Base-by-base conservation (phyloP, 1,140 invertebrate genomes). In the Orchesella cincta region DNA sequence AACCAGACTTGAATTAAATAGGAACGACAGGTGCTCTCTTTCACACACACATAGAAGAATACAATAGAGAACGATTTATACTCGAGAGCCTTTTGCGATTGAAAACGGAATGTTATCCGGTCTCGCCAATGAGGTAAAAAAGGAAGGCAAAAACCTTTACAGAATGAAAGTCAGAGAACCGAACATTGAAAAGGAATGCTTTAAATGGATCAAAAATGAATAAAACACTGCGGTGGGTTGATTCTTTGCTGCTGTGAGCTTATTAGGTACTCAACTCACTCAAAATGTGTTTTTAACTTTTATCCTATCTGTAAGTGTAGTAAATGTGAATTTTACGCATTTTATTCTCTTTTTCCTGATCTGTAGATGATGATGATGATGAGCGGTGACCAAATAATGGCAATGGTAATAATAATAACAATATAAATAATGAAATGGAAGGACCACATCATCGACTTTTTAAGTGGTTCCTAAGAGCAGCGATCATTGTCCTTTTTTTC, bases 1-100 rank as follows among this genome's bases (percentile, higher is more conserved):
- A 46, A 46, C 39, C 39, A 46, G 39, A 46, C 39, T 46, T 46
- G 39, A 46, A 46, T 46, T 46, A 46, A 46, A 46, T 46, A 74
- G 23, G 23, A 28, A 14, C 57, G 52, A 74, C 76, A 77, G 76
- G 71, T 77, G 76, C 52, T 74, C 31, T n/a, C 73, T 23, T 77
- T 77, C 76, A 74, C 76, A 77, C 72, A 73, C 39, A 20, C 39
- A 12, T 20, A 46, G 39, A 12, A 46, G 20, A 46, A 46, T 20
- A 46, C 20, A 46, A 46, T 46, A 46, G 39, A 12, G 39, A 46
- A 46, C 39, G 39, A n/a, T n/a, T n/a, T n/a, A n/a, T n/a, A n/a
- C n/a, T n/a, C n/a, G n/a, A n/a, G n/a, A n/a, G n/a, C n/a, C n/a
- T n/a, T n/a, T n/a, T n/a, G n/a, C n/a, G n/a, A n/a, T 46, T 46